Evolutionary conservation across 2,113 vertebrate genomes (phyloP).

Genomic region (Paradisaea rubra): DNA sequence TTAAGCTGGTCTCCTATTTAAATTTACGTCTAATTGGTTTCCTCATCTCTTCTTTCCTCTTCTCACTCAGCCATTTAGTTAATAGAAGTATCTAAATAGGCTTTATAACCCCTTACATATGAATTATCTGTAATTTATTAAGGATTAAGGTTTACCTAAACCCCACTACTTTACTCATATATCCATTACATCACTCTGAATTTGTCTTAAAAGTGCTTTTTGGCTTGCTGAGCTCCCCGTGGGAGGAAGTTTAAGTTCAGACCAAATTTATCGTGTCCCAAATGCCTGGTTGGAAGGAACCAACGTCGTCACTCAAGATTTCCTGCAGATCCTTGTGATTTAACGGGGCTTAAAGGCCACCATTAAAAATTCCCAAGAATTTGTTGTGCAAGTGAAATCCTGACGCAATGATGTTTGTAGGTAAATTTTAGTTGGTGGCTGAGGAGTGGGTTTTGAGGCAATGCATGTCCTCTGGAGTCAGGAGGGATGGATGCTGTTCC

Average conservation of each 20-base stretch:
- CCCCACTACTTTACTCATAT: neutral
- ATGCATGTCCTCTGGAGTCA: neutral
- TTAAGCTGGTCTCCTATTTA: neutral
- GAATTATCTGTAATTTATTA: slow-evolving; percentile 29
- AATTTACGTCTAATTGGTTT: neutral
- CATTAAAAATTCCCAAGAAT: neutral
- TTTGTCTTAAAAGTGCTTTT: slow-evolving; percentile 4
- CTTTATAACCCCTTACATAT: neutral
- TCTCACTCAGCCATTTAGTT: neutral
- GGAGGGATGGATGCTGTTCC: neutral
- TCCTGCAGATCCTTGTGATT: neutral
- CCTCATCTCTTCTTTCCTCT: neutral
- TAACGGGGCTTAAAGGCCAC: neutral
- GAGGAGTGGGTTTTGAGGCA: neutral
- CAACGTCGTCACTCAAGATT: neutral
- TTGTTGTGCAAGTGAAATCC: neutral
- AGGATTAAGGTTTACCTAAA: slow-evolving; percentile 14
- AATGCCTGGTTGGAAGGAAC: neutral
- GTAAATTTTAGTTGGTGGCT: neutral
- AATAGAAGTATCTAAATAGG: neutral
- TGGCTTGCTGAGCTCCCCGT: neutral
- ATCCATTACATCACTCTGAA: neutral
- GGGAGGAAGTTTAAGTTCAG: slow-evolving; percentile 30
- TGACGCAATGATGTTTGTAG: rapidly evolving
- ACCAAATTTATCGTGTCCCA: neutral